A percentile compares a stretch with the other conserved stretches of the same genome.
phyloP scores from a whole-genome alignment of 2,113 vertebrate genomes.

The Hiodon alosoides region DNA sequence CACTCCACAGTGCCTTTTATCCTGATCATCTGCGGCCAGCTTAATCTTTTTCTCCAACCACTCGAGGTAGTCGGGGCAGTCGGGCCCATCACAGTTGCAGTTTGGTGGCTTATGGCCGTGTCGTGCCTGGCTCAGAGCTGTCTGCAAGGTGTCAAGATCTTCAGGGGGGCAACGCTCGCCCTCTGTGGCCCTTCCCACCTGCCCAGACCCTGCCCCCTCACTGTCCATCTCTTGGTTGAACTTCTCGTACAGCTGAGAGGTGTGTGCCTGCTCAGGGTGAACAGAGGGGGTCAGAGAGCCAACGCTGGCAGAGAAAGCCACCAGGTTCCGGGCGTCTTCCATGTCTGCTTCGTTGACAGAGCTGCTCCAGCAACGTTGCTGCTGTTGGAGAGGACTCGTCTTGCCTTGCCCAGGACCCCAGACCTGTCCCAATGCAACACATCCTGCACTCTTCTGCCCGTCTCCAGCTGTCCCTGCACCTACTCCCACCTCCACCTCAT shows the following conservation, averaged over 20 bases:
- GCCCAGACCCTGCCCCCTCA: slow-evolving; percentile 42
- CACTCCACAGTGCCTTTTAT: slow-evolving; percentile 44
- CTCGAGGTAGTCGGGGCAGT: slow-evolving; percentile 95
- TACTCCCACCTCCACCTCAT: slow-evolving; percentile 42
- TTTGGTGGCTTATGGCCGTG: slow-evolving; percentile 90
- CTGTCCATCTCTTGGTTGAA: slow-evolving; percentile 82
- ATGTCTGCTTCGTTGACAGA: slow-evolving; percentile 60
- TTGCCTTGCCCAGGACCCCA: slow-evolving; percentile 55
- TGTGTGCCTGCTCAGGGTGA: slow-evolving; percentile 52
- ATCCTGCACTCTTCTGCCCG: slow-evolving; percentile 53
- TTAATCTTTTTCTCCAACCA: slow-evolving; percentile 96
- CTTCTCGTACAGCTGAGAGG: slow-evolving; percentile 77
- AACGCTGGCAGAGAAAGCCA: slow-evolving; percentile 84
- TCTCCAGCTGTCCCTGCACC: slow-evolving; percentile 40
- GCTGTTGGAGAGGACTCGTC: slow-evolving; percentile 40
- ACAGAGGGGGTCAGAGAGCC: slow-evolving; percentile 74
- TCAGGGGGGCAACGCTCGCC: slow-evolving; percentile 55
- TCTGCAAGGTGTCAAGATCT: slow-evolving; percentile 79
- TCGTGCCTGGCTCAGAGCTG: slow-evolving; percentile 80
- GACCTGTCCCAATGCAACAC: slow-evolving; percentile 44
- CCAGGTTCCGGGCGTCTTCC: slow-evolving; percentile 85
- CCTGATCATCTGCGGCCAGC: slow-evolving; percentile 57
- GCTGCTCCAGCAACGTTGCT: slow-evolving; percentile 48
- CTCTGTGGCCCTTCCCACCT: slow-evolving; percentile 45
- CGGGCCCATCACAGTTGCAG: slow-evolving; percentile 91